Evolutionary conservation across 2,888 invertebrate genomes (phyloP).

Genomic region (Polydesmus complanatus): DNA sequence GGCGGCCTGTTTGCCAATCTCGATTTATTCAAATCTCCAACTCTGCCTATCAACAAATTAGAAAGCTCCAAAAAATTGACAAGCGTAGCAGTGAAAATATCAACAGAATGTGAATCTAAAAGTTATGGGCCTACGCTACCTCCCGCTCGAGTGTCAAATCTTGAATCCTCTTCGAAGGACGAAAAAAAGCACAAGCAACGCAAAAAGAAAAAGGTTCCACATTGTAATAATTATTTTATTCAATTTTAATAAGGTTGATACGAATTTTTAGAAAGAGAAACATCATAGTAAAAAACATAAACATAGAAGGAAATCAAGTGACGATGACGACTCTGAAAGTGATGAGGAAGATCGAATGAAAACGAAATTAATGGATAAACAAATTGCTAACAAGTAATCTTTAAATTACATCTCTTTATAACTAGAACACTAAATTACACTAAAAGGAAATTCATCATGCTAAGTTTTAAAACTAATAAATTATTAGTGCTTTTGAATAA

Average conservation of each 20-base stretch:
- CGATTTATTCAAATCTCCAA: too few species aligned
- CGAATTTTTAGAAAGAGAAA: neutral
- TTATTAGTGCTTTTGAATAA: too few species aligned
- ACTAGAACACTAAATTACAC: too few species aligned
- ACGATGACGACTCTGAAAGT: neutral
- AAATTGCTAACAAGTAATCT: neutral
- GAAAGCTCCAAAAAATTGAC: too few species aligned
- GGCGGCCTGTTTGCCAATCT: constrained; percentile 2
- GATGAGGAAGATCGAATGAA: neutral
- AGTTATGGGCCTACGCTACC: constrained; percentile 2
- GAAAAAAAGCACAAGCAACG: neutral
- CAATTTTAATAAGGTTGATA: neutral
- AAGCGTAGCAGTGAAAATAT: neutral
- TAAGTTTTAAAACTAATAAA: too few species aligned
- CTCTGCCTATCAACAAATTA: too few species aligned
- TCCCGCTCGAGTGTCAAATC: neutral
- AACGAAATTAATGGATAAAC: neutral
- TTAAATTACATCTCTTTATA: too few species aligned
- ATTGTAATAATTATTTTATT: neutral
- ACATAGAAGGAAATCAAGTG: neutral
- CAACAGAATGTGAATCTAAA: neutral
- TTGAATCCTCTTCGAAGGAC: neutral
- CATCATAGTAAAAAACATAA: constrained; percentile 1
- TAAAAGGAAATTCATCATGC: too few species aligned
- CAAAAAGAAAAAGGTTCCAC: neutral